Evolutionary conservation across 1,140 invertebrate genomes (phyloP), one percentile per base, ranked within the genome.

Genomic region (Kradibia gibbosae): DNA sequence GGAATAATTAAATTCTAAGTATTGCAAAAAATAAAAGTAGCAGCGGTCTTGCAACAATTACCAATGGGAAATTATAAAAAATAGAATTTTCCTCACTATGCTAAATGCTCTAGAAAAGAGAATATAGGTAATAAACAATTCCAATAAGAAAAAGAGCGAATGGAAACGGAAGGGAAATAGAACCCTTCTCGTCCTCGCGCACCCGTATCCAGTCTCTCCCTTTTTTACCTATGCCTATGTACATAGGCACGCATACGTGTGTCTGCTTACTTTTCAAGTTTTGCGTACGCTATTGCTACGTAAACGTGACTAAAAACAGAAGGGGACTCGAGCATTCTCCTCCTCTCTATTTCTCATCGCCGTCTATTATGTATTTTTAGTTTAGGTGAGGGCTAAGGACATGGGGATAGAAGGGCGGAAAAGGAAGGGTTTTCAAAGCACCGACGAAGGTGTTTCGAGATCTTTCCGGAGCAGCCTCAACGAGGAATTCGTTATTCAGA

Each of bases 331-430:
- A 25, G 22, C 75, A 62, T 11, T 62, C 39, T 0, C 48, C 55
- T 48, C 57, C 74, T 45, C 53, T 39, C 42, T 36, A 8, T 36
- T 10, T 39, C 31, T 62, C 36, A 48, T 75, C 50, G 57, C 15
- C 34, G 25, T 81, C 80, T 82, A 82, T 82, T 82, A 82, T 77
- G 48, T 82, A 82, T 76, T 82, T 82, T 82, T 77, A 72, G 73
- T 76, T 48, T 76, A 82, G 62, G 53, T 62, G 55, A 13, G 15
- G 36, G 28, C 3, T 10, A 57, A 71, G 67, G 65, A 77, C 20
- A 34, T 48, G 28, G 31, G 36, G n/a, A 39, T 22, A 20, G 53
- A 81, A 57, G 77, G 48, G 28, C 22, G 74, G 50, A 48, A 70
- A 67, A n/a, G 57, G 53, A 28, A 42, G 57, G 48, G 31, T 62